phyloP scores from a whole-genome alignment of 2,888 invertebrate genomes.

The Lamproptera curius region DNA sequence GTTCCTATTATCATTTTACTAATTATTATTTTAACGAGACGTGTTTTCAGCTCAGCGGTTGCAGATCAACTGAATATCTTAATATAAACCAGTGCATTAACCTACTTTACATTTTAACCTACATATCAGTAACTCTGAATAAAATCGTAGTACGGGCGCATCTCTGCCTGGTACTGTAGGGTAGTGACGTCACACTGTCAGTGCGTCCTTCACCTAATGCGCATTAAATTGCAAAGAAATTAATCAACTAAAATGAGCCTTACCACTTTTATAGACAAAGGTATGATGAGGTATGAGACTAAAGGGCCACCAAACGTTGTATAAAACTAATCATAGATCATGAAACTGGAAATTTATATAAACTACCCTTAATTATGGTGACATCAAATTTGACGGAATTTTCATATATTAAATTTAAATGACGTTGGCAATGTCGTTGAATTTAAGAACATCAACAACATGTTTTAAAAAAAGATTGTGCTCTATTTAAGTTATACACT shows the following conservation, averaged over 20 bases:
- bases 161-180: slow-evolving; percentile 68
- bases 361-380: slow-evolving; percentile 26
- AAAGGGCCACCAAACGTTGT: slow-evolving; percentile 41
- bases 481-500: no score
- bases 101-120: slow-evolving; percentile 73
- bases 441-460: no score
- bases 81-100: slow-evolving; percentile 71
- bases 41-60: slow-evolving; percentile 43
- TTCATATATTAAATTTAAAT: not conserved
- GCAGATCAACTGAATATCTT: slow-evolving; percentile 52
- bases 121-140: slow-evolving; percentile 62
- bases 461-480: no score
- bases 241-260: slow-evolving; percentile 62
- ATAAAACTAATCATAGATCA: slow-evolving; percentile 28
- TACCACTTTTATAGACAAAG: slow-evolving; percentile 57
- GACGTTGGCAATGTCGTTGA: no score
- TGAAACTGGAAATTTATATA: slow-evolving; percentile 41
- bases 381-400: slow-evolving; percentile 13
- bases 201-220: slow-evolving; percentile 51
- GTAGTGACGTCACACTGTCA: slow-evolving; percentile 61
- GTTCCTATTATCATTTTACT: slow-evolving; percentile 40
- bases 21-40: slow-evolving; percentile 35
- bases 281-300: slow-evolving; percentile 52
- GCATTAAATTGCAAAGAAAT: slow-evolving; percentile 60
- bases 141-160: slow-evolving; percentile 58